Conservation (phyloP, 1,140 invertebrate genomes). For the Coelopa frigida region DNA sequence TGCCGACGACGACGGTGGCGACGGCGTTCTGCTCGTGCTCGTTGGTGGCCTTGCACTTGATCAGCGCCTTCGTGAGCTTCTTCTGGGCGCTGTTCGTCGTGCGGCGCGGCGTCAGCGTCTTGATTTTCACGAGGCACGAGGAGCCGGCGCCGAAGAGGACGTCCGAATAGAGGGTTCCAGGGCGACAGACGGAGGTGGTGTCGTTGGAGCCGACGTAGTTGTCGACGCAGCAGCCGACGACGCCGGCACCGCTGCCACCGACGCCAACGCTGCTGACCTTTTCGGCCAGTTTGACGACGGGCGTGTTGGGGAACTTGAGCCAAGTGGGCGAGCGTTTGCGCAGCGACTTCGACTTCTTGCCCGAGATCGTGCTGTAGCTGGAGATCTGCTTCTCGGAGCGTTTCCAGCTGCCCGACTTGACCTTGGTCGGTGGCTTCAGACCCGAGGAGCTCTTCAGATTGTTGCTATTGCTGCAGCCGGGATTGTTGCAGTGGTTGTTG, state of each 20-base stretch:
- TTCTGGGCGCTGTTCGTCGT: not conserved
- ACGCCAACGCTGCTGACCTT: not conserved
- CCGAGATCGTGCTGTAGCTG: not conserved
- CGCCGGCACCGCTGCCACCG: not conserved
- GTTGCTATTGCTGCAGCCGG: not conserved
- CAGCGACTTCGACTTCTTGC: conserved; percentile 8
- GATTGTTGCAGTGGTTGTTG: conserved; percentile 1
- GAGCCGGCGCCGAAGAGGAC: conserved; percentile 10
- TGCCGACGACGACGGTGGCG: not conserved
- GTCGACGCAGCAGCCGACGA: not conserved
- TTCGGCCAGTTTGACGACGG: conserved; percentile 3
- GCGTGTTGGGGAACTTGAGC: conserved; percentile 6
- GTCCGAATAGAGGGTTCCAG: conserved; percentile 10
- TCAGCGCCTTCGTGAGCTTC: conserved; percentile 9
- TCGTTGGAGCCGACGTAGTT: not conserved
- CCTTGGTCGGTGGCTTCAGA: conserved; percentile 9
- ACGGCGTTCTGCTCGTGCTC: not conserved
- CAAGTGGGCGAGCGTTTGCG: conserved; percentile 9
- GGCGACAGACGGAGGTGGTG: conserved; percentile 9
- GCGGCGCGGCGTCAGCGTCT: conserved; percentile 10
- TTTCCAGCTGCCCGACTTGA: conserved; percentile 15
- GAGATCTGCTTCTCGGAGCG: conserved; percentile 7
- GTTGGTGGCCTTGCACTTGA: not conserved
- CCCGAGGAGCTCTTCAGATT: not conserved
- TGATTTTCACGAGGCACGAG: conserved; percentile 7